Percentiles rank a stretch among this genome's conserved stretches.
Conservation (phyloP, 2,888 invertebrate genomes). For the Formica aserva region DNA sequence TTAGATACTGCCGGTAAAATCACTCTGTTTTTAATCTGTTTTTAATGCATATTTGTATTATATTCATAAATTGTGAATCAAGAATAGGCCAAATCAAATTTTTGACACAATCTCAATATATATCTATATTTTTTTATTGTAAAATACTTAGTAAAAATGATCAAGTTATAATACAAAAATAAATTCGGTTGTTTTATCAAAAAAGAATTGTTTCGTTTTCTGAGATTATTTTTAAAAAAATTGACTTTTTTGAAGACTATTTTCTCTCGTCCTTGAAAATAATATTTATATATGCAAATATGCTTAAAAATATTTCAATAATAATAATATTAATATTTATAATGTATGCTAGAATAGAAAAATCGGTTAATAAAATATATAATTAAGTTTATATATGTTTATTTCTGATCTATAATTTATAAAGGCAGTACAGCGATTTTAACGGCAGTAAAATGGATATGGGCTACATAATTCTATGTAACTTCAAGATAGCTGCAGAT, state of each 20-base stretch:
- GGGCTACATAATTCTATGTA: not conserved
- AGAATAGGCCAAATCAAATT: not conserved
- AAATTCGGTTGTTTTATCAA: not conserved
- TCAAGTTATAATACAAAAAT: not conserved
- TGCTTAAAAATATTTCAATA: not conserved
- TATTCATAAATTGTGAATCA: not conserved
- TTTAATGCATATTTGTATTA: not conserved
- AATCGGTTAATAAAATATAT: not conserved
- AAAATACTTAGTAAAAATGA: not conserved
- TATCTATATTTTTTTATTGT: not conserved
- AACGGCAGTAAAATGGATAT: not conserved
- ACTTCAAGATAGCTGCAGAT: not conserved
- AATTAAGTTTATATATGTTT: not conserved
- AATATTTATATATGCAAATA: not conserved
- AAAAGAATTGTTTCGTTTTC: not conserved
- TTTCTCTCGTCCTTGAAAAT: not conserved
- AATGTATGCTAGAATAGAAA: not conserved
- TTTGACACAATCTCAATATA: not conserved
- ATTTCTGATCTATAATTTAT: not conserved
- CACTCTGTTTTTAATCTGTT: not conserved
- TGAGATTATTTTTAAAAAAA: not conserved
- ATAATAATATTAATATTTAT: not conserved
- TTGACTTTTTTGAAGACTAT: not conserved
- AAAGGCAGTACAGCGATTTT: not conserved
- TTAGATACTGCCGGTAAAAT: constrained; percentile 1